Evolutionary conservation across 2,113 vertebrate genomes (phyloP).

Genomic region (Mobula birostris): DNA sequence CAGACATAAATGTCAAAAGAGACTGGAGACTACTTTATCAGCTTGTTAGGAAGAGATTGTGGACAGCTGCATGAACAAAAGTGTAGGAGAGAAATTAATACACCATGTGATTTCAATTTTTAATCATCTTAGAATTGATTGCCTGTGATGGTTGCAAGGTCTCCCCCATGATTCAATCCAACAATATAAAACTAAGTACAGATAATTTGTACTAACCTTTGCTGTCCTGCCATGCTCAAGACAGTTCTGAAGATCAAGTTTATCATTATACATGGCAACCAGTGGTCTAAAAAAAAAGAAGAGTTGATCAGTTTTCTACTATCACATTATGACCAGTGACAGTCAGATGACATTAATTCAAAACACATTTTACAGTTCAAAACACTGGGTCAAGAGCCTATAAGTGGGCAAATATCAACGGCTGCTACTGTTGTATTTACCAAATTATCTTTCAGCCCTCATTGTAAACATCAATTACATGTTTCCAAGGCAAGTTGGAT

Average conservation of each 20-base stretch:
- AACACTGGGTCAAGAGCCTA: background rate
- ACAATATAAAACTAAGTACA: slow-evolving; percentile 14
- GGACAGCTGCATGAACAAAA: background rate
- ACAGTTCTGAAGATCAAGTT: slow-evolving; percentile 89
- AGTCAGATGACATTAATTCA: background rate
- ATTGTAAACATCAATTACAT: background rate
- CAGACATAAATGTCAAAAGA: background rate
- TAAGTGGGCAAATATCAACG: background rate
- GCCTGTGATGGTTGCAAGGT: background rate
- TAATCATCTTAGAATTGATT: background rate
- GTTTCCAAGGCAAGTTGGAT: background rate
- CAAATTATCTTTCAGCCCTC: background rate
- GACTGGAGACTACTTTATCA: too few relatives aligned
- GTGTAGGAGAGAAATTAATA: background rate
- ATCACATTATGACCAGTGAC: background rate
- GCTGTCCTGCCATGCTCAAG: slow-evolving; percentile 93
- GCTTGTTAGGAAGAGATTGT: background rate
- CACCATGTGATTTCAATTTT: background rate
- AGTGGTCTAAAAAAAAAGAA: slow-evolving; percentile 65
- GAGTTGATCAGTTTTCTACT: background rate
- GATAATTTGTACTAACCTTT: slow-evolving; percentile 66
- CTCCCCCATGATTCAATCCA: background rate
- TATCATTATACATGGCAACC: slow-evolving; percentile 75
- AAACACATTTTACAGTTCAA: background rate
- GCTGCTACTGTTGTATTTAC: background rate